Conservation (phyloP, 2,113 vertebrate species). For the Notechis scutatus region DNA sequence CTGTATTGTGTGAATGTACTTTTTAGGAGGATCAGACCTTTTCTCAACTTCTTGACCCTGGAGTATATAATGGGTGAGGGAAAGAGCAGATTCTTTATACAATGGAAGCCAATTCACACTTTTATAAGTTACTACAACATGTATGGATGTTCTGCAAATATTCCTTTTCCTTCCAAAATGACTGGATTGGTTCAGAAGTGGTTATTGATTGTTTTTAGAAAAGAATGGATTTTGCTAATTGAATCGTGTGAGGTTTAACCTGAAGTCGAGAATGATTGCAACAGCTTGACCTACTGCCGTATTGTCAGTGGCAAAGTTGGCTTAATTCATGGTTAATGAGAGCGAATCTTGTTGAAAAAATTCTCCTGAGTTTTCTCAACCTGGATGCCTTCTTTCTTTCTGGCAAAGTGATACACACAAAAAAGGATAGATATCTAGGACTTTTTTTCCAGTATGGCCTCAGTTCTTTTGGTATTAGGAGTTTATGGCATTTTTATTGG, state of each 20-base stretch:
- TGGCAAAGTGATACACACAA: background rate
- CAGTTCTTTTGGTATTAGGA: background rate
- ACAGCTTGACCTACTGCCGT: background rate
- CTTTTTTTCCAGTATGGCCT: background rate
- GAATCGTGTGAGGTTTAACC: background rate
- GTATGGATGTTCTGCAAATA: background rate
- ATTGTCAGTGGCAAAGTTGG: background rate
- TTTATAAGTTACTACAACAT: background rate
- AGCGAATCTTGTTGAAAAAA: background rate
- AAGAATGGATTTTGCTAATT: background rate
- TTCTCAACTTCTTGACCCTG: background rate
- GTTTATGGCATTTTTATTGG: background rate
- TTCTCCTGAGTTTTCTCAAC: background rate
- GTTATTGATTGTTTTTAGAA: background rate
- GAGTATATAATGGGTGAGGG: background rate
- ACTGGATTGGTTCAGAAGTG: background rate
- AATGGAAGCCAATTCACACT: no score
- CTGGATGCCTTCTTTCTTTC: background rate
- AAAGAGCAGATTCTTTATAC: background rate
- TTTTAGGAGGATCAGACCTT: background rate
- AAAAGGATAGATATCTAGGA: background rate
- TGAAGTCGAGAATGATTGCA: constrained; percentile 9
- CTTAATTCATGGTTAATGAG: background rate
- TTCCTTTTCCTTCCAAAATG: background rate
- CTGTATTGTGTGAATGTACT: background rate